A percentile compares a stretch with the other conserved stretches of the same genome.
Conservation (phyloP, 2,797 vertebrate genomes). For the Erpetoichthys calabaricus region DNA sequence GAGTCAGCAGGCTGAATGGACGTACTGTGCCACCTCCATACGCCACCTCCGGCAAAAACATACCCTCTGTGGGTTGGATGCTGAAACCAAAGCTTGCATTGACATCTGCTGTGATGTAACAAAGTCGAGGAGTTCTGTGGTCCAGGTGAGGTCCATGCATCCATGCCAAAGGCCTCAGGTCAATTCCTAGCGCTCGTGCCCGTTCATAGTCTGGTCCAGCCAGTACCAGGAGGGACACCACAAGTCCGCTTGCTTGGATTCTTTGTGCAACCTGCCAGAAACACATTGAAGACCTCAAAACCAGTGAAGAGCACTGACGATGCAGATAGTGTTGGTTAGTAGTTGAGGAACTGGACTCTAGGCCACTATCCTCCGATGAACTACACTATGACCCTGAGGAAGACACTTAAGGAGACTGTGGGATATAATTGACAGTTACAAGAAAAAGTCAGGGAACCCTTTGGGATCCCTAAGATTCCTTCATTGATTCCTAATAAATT, state of each 20-base stretch:
- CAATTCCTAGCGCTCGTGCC: constrained; percentile 31
- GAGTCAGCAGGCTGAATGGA: no score
- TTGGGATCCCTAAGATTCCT: no score
- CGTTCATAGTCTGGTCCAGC: constrained; percentile 39
- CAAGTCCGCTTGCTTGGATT: constrained; percentile 62
- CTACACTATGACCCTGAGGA: no score
- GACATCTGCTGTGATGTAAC: constrained; percentile 49
- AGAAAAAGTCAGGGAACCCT: no score
- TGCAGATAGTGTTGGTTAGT: no score
- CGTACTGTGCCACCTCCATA: no score
- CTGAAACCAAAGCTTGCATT: constrained; percentile 61
- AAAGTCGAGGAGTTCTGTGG: constrained; percentile 60
- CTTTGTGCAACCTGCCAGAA: constrained; percentile 59
- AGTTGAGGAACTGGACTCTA: no score
- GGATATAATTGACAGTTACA: no score
- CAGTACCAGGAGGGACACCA: constrained; percentile 63
- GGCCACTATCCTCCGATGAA: no score
- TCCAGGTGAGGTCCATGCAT: constrained; percentile 29
- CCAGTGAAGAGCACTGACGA: no score
- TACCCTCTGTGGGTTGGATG: constrained; percentile 41
- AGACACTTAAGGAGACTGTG: no score
- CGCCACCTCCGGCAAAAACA: background rate
- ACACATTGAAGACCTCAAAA: background rate
- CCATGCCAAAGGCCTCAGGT: constrained; percentile 29
- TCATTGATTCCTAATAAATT: no score